Conservation (phyloP, 2,797 vertebrate species). For the Tokudaia muenninki region DNA sequence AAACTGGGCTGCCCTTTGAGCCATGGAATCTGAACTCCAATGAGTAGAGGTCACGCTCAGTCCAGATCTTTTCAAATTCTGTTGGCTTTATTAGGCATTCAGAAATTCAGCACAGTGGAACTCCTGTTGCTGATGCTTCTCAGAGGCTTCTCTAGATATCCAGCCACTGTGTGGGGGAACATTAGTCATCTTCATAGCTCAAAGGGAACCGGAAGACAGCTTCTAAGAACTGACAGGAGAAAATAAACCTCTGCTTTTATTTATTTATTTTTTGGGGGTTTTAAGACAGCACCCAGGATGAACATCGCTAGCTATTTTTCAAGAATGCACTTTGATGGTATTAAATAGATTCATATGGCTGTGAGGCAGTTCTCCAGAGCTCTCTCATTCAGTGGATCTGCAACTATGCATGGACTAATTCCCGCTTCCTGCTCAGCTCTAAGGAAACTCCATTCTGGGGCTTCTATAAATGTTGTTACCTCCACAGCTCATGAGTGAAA, state of each 20-base stretch:
- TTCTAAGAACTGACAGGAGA: conserved; percentile 18
- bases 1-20: conserved; percentile 47
- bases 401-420: not conserved
- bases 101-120: conserved; percentile 65
- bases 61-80: conserved; percentile 62
- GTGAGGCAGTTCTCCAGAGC: not conserved
- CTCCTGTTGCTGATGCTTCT: conserved; percentile 52
- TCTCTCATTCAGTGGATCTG: not conserved
- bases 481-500: not conserved
- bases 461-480: conserved; percentile 40
- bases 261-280: conserved; percentile 5
- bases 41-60: conserved; percentile 54
- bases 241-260: not conserved
- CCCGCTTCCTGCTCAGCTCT: not conserved
- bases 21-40: conserved; percentile 65
- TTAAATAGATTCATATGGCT: not conserved
- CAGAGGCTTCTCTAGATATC: conserved; percentile 53
- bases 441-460: not conserved
- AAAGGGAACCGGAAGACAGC: conserved; percentile 42
- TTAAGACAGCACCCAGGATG: not conserved
- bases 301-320: not conserved
- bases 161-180: conserved; percentile 48
- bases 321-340: not conserved
- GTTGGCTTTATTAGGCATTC: conserved; percentile 53
- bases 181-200: conserved; percentile 7